A percentile compares a stretch with the other conserved stretches of the same genome.
Evolutionary conservation across 2,888 invertebrate genomes (phyloP).

Genomic region (Colostygia pectinataria): DNA sequence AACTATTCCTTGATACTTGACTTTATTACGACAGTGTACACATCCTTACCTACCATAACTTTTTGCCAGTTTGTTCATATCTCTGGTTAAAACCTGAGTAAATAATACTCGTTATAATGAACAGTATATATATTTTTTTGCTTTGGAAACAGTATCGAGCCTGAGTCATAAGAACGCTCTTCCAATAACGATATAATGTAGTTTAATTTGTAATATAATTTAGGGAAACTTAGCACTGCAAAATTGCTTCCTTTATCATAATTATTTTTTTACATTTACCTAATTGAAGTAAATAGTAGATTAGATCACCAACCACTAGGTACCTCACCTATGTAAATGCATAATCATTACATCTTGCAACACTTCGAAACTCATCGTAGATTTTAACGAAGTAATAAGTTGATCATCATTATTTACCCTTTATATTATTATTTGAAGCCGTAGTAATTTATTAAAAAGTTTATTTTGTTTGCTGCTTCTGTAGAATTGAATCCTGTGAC

Average conservation of each 20-base stretch:
- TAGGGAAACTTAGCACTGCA: slow-evolving; percentile 40
- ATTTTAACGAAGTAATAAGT: slow-evolving; percentile 24
- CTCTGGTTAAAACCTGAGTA: slow-evolving; percentile 48
- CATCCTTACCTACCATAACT: slow-evolving; percentile 50
- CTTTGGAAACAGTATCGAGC: slow-evolving; percentile 39
- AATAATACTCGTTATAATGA: slow-evolving; percentile 32
- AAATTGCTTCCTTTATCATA: slow-evolving; percentile 50
- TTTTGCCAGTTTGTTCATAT: slow-evolving; percentile 47
- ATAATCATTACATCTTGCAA: slow-evolving; percentile 11
- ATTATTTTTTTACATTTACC: slow-evolving; percentile 31
- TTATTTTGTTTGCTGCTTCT: slow-evolving; percentile 81
- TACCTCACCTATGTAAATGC: slow-evolving; percentile 4
- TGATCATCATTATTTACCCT: slow-evolving; percentile 37
- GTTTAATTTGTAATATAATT: slow-evolving; percentile 22
- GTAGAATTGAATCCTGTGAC: slow-evolving; percentile 95
- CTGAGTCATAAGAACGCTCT: slow-evolving; percentile 51
- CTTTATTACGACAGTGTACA: slow-evolving; percentile 54
- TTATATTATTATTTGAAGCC: slow-evolving; percentile 42
- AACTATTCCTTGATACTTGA: slow-evolving; percentile 65
- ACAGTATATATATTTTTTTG: slow-evolving; percentile 37
- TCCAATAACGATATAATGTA: slow-evolving; percentile 3
- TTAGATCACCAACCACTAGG: slow-evolving; percentile 37
- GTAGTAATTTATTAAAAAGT: slow-evolving; percentile 62
- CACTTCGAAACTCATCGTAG: slow-evolving; percentile 33
- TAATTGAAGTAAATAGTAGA: slow-evolving; percentile 11